Percentiles rank a stretch among this genome's conserved stretches.
phyloP scores from a whole-genome alignment of 2,797 vertebrate genomes.

The Oophaga sylvatica region DNA sequence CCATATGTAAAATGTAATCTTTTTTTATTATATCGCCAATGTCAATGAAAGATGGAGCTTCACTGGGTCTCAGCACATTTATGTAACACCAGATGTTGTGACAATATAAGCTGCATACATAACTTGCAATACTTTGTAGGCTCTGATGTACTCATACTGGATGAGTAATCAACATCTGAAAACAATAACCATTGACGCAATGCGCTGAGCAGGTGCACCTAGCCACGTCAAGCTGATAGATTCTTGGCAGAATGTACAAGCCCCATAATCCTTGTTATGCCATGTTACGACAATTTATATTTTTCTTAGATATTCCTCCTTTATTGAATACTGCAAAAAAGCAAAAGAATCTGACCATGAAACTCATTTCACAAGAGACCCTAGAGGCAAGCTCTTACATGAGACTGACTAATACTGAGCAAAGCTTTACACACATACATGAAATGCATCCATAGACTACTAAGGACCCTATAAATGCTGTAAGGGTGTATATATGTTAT shows the following conservation, averaged over 20 bases:
- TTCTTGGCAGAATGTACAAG: constrained; percentile 4
- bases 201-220: constrained; percentile 7
- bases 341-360: not conserved
- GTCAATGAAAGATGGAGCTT: not conserved
- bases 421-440: not conserved
- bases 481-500: not conserved
- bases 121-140: not conserved
- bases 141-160: not conserved
- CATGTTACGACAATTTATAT: constrained; percentile 15
- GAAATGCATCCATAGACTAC: not conserved
- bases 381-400: not conserved
- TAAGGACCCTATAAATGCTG: not conserved
- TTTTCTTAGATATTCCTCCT: constrained; percentile 2
- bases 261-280: constrained; percentile 25
- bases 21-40: not conserved
- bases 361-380: not conserved
- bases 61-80: not conserved
- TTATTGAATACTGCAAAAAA: constrained; percentile 13
- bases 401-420: not conserved
- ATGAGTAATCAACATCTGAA: constrained; percentile 5
- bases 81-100: not conserved
- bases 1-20: not conserved
- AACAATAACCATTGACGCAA: constrained; percentile 12
- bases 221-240: not conserved
- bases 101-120: not conserved